phyloP scores from a whole-genome alignment of 53 echinoderm and acorn worm genomes.

The Stichopus horrens region DNA sequence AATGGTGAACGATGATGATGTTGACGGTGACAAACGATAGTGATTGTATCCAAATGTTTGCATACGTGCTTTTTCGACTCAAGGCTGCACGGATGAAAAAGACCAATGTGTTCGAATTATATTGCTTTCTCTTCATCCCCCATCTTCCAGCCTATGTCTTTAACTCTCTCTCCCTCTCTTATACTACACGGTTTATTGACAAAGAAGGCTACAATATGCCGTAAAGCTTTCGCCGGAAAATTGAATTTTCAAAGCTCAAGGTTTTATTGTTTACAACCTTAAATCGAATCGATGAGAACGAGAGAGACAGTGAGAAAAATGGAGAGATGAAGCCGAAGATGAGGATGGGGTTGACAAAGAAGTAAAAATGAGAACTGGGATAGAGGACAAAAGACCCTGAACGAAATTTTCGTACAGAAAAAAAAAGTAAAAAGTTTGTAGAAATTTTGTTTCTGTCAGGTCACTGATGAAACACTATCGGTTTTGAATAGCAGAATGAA shows the following conservation, averaged over 20 bases:
- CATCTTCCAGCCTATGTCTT: too few species aligned
- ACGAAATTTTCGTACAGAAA: too few species aligned
- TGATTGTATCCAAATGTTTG: neutral
- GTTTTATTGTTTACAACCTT: constrained; percentile 20
- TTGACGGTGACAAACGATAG: neutral
- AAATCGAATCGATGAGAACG: neutral
- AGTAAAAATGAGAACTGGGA: too few species aligned
- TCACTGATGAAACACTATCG: too few species aligned
- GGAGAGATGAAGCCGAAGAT: neutral
- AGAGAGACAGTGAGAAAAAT: neutral
- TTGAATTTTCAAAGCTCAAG: constrained; percentile 16
- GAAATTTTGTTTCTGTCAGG: too few species aligned
- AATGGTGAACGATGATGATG: neutral
- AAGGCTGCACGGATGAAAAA: neutral
- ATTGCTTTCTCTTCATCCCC: too few species aligned
- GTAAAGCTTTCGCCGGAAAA: neutral
- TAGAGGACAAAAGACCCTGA: too few species aligned
- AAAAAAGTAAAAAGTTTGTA: too few species aligned
- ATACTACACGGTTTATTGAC: neutral
- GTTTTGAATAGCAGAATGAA: too few species aligned
- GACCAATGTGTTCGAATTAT: too few species aligned
- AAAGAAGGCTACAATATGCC: constrained; percentile 23
- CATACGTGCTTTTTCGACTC: neutral
- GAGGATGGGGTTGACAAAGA: neutral
- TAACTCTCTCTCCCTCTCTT: too few species aligned